A percentile compares a stretch with the other conserved stretches of the same genome.
Evolutionary conservation across 2,888 invertebrate species (phyloP).

Genomic region (Cephus nigrinus): DNA sequence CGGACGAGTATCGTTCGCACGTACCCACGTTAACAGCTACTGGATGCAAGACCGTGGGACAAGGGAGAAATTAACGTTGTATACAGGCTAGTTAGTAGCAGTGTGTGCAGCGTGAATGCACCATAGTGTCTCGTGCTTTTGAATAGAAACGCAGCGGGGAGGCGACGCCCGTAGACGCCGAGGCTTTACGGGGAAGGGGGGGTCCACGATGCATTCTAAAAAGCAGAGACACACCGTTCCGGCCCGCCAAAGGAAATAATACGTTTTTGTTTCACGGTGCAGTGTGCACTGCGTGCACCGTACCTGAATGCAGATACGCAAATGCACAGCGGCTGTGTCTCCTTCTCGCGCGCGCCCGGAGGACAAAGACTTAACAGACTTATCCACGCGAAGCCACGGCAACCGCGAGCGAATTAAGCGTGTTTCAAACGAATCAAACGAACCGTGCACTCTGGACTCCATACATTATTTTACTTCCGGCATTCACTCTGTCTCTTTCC

Average conservation of each 20-base stretch:
- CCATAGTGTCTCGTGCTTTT: not conserved
- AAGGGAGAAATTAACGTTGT: conserved; percentile 18
- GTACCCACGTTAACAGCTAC: not conserved
- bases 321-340: not conserved
- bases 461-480: not conserved
- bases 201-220: not conserved
- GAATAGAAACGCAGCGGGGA: not conserved
- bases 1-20: not conserved
- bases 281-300: not conserved
- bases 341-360: not conserved
- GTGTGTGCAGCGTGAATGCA: not conserved
- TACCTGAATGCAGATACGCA: not conserved
- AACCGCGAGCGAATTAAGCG: not conserved
- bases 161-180: not conserved
- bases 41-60: conserved; percentile 6
- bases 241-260: not conserved
- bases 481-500: not conserved
- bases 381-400: not conserved
- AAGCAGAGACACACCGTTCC: not conserved
- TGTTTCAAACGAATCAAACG: not conserved
- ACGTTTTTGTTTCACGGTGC: not conserved
- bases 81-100: not conserved
- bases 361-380: not conserved
- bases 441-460: not conserved
- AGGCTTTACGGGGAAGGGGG: not conserved